Evolutionary conservation across 1,140 invertebrate species (phyloP), one percentile per base, ranked within the genome.

Genomic region (Trachymyrmex cornetzi): DNA sequence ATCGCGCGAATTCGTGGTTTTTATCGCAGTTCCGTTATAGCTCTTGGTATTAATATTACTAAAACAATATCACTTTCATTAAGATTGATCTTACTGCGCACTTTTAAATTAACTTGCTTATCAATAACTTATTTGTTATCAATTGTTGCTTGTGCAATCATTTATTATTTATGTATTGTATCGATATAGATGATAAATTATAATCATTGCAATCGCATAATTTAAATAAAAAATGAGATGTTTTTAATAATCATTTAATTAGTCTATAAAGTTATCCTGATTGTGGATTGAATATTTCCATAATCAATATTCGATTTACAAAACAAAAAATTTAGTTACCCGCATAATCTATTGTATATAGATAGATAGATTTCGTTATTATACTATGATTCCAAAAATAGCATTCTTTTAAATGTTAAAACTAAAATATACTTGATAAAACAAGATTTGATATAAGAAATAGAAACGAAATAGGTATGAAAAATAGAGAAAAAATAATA

Each of bases 1-100:
- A 77, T 77, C 75, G 50, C 57, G 34, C 74, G 14, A 19, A 5
- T 53, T n/a, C 19, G 27, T 12, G 3, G 44, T 69, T 66, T 80
- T 34, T 69, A 50, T 55, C 30, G 2, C 19, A 5, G 30, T 38
- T 48, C 24, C 16, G 19, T 30, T 34, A 12, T 4, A 48, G 0
- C 3, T 34, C 38, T 53, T 9, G 6, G 3, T 16, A 38, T 55
- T 19, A 16, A 6, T 12, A 14, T 48, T 14, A 6, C 2, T 24
- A 27, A 44, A 14, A 38, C 0, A 1, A 59, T 14, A 4, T 63
- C 24, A 12, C n/a, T 16, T 44, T 22, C 2, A 9, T 38, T 0
- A 19, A 74, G 2, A 57, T 74, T 74, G 2, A 22, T 30, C 24
- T 19, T 34, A 2, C 11, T 55, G 4, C 4, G 0, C 2, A 34